phyloP scores from a whole-genome alignment of 2,797 vertebrate species.

The Luscinia megarhynchos region DNA sequence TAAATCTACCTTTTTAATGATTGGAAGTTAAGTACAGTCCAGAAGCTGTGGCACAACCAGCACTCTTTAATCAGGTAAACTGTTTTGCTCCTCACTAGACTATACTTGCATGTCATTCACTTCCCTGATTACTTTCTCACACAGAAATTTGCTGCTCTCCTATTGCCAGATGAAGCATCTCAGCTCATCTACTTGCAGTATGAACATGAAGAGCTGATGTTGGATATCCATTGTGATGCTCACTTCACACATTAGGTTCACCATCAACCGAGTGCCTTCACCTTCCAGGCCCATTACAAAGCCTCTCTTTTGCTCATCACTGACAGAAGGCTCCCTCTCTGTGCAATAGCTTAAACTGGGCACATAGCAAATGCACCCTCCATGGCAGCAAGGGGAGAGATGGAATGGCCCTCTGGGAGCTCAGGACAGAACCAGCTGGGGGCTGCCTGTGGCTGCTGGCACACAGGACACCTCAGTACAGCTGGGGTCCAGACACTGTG shows the following conservation, averaged over 20 bases:
- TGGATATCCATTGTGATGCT: neutral
- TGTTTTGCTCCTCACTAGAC: neutral
- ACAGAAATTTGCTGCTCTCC: neutral
- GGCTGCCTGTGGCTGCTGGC: neutral
- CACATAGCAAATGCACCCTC: neutral
- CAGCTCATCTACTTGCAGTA: neutral
- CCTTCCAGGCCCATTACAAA: neutral
- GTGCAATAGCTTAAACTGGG: neutral
- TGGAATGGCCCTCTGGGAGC: neutral
- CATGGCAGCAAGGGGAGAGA: accelerated
- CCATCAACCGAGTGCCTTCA: neutral
- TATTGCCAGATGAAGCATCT: neutral
- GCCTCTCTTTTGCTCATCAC: neutral
- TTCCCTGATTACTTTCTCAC: neutral
- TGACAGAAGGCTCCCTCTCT: neutral
- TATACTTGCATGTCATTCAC: neutral
- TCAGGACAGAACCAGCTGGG: neutral
- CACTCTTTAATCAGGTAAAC: neutral
- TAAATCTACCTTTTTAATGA: neutral
- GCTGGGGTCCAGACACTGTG: neutral
- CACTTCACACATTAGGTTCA: neutral
- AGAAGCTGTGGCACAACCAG: neutral
- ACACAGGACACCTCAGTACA: neutral
- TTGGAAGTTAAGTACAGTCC: neutral
- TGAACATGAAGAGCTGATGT: neutral